Conservation (phyloP, 2,888 invertebrate genomes). For the Bombylius discolor region DNA sequence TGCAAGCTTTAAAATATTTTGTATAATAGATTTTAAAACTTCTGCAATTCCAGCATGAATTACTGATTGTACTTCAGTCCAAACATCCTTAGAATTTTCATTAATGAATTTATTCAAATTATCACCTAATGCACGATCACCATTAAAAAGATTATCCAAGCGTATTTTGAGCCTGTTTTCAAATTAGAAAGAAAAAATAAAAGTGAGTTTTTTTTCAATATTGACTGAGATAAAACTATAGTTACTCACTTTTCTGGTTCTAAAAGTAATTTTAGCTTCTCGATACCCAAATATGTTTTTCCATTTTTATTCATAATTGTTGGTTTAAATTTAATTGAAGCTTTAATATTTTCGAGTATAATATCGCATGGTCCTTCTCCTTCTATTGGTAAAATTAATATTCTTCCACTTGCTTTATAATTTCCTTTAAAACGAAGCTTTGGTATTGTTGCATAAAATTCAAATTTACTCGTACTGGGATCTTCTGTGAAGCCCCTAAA, state of each 20-base stretch:
- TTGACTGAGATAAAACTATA: no score
- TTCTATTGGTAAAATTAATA: conserved; percentile 24
- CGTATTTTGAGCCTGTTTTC: no score
- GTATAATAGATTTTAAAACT: no score
- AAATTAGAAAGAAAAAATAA: no score
- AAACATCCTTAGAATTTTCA: conserved; percentile 36
- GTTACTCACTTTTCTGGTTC: conserved; percentile 4
- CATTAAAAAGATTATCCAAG: conserved; percentile 37
- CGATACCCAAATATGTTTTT: conserved; percentile 9
- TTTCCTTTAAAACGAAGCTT: conserved; percentile 4
- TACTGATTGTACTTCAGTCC: conserved; percentile 25
- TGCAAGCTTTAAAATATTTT: no score
- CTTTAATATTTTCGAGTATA: conserved; percentile 7
- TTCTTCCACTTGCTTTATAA: conserved; percentile 22
- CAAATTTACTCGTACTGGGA: conserved; percentile 6
- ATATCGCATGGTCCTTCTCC: conserved; percentile 18
- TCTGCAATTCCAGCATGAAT: conserved; percentile 16
- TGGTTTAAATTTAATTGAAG: conserved; percentile 8
- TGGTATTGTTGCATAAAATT: conserved; percentile 1
- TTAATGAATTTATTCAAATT: conserved; percentile 38
- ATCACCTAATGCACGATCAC: conserved; percentile 36
- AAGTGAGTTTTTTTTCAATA: background rate
- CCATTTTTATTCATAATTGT: conserved; percentile 6
- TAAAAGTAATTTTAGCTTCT: conserved; percentile 1
- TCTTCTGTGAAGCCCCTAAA: conserved; percentile 10